Evolutionary conservation across 1,140 invertebrate species (phyloP), one percentile per base, ranked within the genome.

Genomic region (Drosophila sturtevanti): DNA sequence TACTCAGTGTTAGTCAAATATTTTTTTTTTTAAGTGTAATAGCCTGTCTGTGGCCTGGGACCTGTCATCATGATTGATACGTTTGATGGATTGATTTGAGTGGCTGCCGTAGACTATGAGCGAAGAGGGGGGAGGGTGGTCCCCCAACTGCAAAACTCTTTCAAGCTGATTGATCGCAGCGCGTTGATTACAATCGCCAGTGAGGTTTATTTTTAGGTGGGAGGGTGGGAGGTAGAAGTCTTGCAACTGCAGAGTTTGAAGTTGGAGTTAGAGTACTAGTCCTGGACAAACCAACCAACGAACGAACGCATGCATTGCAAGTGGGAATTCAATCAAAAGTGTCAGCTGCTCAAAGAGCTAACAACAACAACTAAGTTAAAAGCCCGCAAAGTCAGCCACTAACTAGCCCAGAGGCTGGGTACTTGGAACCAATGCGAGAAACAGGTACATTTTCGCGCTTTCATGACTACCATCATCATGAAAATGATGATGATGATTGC

Each of bases 61-160:
- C 63, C 86, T 91, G 89, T 90, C 89, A 91, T 90, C 89, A 76
- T 91, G 89, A 91, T 91, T 91, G 89, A 90, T 91, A 85, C 89
- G 89, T 89, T 90, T 91, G 89, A 89, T 89, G 79, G 84, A 91
- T 91, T 90, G 89, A 91, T 91, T 90, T 75, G 79, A 80, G 63
- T 78, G 63, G 68, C 56, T 79, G 63, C 68, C 52, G 41, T 7
- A 48, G 41, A 48, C 41, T 48, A 48, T 48, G 63, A 77, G 75
- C 54, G n/a, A n/a, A n/a, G n/a, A n/a, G n/a, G n/a, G n/a, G n/a
- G n/a, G n/a, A n/a, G n/a, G n/a, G n/a, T n/a, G 54, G 34, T 2
- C 22, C 27, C 27, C 56, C 64, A 44, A 74, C 63, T 75, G 69
- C 72, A 77, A 56, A 61, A 62, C 71, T 67, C 58, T 77, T 77